Percentiles rank a stretch among this genome's conserved stretches.
These are phyloP conservation scores for Exephanes ischioxanthus DNA, from an alignment of 2,888 invertebrate species.

Conservation along the genomic window DNA sequence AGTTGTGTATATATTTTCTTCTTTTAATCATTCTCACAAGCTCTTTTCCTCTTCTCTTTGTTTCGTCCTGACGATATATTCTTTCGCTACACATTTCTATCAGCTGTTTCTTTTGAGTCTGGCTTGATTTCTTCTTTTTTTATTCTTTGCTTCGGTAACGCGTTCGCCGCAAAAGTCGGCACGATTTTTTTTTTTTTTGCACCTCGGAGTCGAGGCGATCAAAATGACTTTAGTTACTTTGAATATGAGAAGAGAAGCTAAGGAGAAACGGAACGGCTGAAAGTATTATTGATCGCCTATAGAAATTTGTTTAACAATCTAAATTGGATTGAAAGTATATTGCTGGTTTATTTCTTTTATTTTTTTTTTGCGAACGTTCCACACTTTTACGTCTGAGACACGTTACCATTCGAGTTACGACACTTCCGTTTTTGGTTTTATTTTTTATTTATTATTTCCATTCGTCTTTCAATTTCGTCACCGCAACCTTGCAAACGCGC, in stretches of 20 bases:
- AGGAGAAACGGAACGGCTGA: not conserved
- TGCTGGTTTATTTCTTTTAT: not conserved
- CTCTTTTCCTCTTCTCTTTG: constrained; percentile 49
- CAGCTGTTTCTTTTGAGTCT: constrained; percentile 70
- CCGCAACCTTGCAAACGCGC: constrained; percentile 40
- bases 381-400: constrained; percentile 32
- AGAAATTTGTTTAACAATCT: not conserved
- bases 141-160: constrained; percentile 68
- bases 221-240: constrained; percentile 2
- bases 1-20: constrained; percentile 80
- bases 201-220: not conserved
- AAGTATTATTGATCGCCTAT: not conserved
- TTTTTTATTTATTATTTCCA: not conserved
- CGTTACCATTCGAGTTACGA: constrained; percentile 25
- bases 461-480: constrained; percentile 1
- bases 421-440: constrained; percentile 13
- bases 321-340: constrained; percentile 3
- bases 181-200: constrained; percentile 2
- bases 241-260: constrained; percentile 2
- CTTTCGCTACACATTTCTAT: constrained; percentile 59
- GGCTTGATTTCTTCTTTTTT: constrained; percentile 52
- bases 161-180: constrained; percentile 74
- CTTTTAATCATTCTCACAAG: constrained; percentile 68
- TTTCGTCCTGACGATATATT: constrained; percentile 38
- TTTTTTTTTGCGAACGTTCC: not conserved